Evolutionary conservation across 2,113 vertebrate species (phyloP), one percentile per base, ranked within the genome.

Genomic region (Catagonus wagneri): DNA sequence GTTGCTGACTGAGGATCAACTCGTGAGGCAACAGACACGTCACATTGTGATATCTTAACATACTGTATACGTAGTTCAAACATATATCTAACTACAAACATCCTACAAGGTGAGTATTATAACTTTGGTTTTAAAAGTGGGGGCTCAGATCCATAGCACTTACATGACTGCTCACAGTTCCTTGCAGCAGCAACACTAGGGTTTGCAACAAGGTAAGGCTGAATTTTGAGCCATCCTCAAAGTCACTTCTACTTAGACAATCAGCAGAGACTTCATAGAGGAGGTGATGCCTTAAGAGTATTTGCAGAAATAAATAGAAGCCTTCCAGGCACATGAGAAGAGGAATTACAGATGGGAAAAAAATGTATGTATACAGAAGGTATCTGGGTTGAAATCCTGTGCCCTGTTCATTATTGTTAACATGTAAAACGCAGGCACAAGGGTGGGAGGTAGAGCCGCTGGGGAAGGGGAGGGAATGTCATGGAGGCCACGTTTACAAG

Each of bases 351-450:
- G 32, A 44, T 12, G 66, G 27, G n/a, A 71, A 61, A 76, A 44
- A 11, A n/a, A n/a, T n/a, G n/a, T n/a, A n/a, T 6, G 5, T 36
- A 27, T 34, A 8, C 27, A 32, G 69, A 78, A 7, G 10, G 65
- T 17, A 36, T 34, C 27, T 66, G 16, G 12, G 23, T 22, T 83
- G 11, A 61, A 58, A 66, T 19, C 14, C 66, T 44, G 3, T 27
- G 2, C 14, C 80, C 17, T 52, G 5, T 15, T 75, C 50, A 54
- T 2, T 9, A 23, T 54, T 80, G 65, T 17, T 69, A 8, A 80
- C 32, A 0, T 29, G 9, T 34, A 12, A 71, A 10, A 3, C 6
- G 0, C 2, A 32, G 23, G 36, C 23, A 20, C 16, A 15, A 29
- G 8, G 3, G 9, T 39, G 36, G n/a, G 54, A 32, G 32, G 13